Evolutionary conservation across 2,113 vertebrate genomes (phyloP), one percentile per base, ranked within the genome.

Genomic region (Chlorocebus sabaeus): DNA sequence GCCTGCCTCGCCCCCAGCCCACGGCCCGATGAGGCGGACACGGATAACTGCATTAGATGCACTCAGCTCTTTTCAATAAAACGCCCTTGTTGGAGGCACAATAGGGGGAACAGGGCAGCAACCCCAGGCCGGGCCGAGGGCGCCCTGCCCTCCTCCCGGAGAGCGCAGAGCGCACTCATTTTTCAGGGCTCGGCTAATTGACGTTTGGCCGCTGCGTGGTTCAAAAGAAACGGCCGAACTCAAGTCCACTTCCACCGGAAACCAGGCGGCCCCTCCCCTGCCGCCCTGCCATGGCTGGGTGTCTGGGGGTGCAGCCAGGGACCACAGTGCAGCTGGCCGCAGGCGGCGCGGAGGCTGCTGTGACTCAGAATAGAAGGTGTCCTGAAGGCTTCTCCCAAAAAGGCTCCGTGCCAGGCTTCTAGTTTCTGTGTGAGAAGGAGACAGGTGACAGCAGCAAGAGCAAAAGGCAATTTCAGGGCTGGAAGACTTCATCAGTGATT

Each of bases 31-130:
- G 78, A 55, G 85, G 87, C 75, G 96, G 95, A 95, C 97, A 95
- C 78, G 82, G 81, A 81, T 97, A 97, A 98, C 97, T 90, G 57
- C 92, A 96, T 91, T 95, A 98, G 98, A 97, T 45, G 40, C 97
- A 97, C 97, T 75, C 96, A 40, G 95, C 97, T 97, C 97, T 97
- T 98, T 98, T 98, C 98, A 98, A 98, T 98, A 90, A 97, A 97
- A 94, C 61, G 72, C 96, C 81, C 97, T 97, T 97, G 95, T 94
- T 82, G 96, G 92, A 91, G 93, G 92, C 87, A 98, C 97, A 98
- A 97, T 94, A 97, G 96, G 84, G 96, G 80, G 80, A 64, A 88
- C 57, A 0, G 75, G 95, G 94, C 96, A 93, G 96, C 97, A 76
- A 93, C 95, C 93, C 94, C 87, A 45, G 92, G 95, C 92, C 32